Percentiles rank a stretch among this genome's conserved stretches.
Evolutionary conservation across 2,797 vertebrate genomes (phyloP).

Genomic region (Chanos chanos): DNA sequence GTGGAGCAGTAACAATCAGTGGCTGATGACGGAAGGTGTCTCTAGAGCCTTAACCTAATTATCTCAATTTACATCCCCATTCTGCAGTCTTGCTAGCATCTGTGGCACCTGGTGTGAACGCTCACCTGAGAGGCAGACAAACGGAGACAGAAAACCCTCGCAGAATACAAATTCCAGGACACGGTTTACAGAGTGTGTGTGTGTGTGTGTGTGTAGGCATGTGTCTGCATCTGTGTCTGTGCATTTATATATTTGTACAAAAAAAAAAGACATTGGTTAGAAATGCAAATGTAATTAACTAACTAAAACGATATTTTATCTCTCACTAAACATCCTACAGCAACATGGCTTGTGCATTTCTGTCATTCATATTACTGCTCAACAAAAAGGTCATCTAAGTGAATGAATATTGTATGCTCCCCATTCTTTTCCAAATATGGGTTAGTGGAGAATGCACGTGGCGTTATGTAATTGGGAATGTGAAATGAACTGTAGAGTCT

Average conservation of each 20-base stretch:
- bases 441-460: too few relatives aligned
- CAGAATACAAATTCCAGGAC: conserved; percentile 12
- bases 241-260: conserved; percentile 2
- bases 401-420: too few relatives aligned
- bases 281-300: too few relatives aligned
- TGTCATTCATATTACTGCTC: too few relatives aligned
- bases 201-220: background rate
- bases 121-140: conserved; percentile 42
- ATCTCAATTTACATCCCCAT: conserved; percentile 50
- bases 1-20: conserved; percentile 38
- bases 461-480: too few relatives aligned
- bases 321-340: too few relatives aligned
- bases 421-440: too few relatives aligned
- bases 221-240: background rate
- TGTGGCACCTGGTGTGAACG: conserved; percentile 40
- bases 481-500: background rate
- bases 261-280: too few relatives aligned
- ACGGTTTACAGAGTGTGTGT: background rate
- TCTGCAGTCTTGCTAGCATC: conserved; percentile 43
- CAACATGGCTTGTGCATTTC: too few relatives aligned
- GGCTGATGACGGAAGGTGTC: conserved; percentile 44
- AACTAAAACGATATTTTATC: too few relatives aligned
- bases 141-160: conserved; percentile 6
- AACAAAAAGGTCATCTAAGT: too few relatives aligned
- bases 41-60: conserved; percentile 52